Evolutionary conservation across 2,888 invertebrate species (phyloP).

Genomic region (Gastrophysa polygoni): DNA sequence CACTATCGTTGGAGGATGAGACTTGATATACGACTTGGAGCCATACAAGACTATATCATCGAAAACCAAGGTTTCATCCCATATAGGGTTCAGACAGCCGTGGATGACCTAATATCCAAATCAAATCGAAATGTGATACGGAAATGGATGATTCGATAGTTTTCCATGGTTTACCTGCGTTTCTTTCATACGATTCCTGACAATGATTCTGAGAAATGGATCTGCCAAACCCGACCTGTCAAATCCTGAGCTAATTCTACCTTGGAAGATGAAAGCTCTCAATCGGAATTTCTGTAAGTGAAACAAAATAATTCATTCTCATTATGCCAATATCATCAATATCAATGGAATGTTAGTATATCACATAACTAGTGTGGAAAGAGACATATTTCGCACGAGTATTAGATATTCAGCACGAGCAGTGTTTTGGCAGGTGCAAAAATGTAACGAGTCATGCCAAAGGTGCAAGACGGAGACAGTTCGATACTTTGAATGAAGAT

Average conservation of each 20-base stretch:
- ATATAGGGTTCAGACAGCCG: constrained; percentile 64
- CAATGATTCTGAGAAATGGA: constrained; percentile 58
- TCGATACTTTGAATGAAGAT: no score
- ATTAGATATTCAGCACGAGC: no score
- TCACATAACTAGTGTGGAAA: no score
- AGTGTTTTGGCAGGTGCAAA: no score
- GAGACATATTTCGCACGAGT: no score
- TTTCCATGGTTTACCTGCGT: no score
- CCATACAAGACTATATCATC: constrained; percentile 57
- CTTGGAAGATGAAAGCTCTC: constrained; percentile 71
- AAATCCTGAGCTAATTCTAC: constrained; percentile 65
- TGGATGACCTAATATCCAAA: constrained; percentile 35
- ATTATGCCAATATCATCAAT: no score
- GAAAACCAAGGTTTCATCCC: constrained; percentile 66
- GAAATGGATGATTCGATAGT: no score
- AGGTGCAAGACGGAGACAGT: no score
- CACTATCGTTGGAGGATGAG: constrained; percentile 56
- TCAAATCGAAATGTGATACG: background rate
- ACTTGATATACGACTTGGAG: constrained; percentile 52
- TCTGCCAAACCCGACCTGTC: constrained; percentile 63
- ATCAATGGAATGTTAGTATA: no score
- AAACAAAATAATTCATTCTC: no score
- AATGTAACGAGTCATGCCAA: no score
- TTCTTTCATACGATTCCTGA: constrained; percentile 54
- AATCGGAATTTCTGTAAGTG: constrained; percentile 65